Evolutionary conservation across 1,140 invertebrate genomes (phyloP).

Genomic region (Drosophila ficusphila): DNA sequence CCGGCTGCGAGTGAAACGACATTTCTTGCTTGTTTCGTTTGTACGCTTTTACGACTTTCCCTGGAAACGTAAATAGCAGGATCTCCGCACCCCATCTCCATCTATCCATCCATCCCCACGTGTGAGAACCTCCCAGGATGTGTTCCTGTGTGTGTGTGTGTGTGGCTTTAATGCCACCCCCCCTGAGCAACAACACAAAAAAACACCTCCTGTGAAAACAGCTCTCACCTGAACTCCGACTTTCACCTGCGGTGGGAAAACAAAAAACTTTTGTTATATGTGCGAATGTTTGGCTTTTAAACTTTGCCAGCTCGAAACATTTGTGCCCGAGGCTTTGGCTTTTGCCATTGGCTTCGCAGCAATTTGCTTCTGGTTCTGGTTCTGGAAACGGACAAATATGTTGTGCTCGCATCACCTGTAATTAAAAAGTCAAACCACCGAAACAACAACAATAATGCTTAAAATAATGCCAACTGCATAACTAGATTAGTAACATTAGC

Average conservation of each 20-base stretch:
- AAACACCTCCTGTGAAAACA: neutral
- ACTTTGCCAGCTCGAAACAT: slow-evolving; percentile 20
- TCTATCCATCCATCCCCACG: neutral
- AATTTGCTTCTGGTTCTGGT: no score
- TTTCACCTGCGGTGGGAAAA: slow-evolving; percentile 16
- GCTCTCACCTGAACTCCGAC: slow-evolving; percentile 10
- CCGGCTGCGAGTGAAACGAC: slow-evolving; percentile 21
- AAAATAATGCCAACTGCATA: slow-evolving; percentile 17
- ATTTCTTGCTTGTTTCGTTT: slow-evolving; percentile 59
- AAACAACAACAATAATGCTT: slow-evolving; percentile 21
- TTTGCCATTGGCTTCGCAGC: neutral
- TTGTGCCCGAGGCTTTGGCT: neutral
- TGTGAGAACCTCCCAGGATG: neutral
- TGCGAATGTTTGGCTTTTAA: slow-evolving; percentile 20
- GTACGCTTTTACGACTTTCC: slow-evolving; percentile 75
- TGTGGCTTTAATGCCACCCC: slow-evolving; percentile 52
- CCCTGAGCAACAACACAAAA: slow-evolving; percentile 1
- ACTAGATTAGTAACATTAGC: slow-evolving; percentile 33
- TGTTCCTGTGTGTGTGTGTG: no score
- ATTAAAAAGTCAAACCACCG: slow-evolving; percentile 43
- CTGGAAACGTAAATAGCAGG: slow-evolving; percentile 56
- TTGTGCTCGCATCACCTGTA: slow-evolving; percentile 25
- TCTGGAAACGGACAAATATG: slow-evolving; percentile 10
- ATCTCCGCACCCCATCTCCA: neutral
- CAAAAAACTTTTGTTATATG: slow-evolving; percentile 32